These are phyloP conservation scores for Sebastes diploproa DNA, from an alignment of 2,797 vertebrate genomes.

Conservation along the genomic window DNA sequence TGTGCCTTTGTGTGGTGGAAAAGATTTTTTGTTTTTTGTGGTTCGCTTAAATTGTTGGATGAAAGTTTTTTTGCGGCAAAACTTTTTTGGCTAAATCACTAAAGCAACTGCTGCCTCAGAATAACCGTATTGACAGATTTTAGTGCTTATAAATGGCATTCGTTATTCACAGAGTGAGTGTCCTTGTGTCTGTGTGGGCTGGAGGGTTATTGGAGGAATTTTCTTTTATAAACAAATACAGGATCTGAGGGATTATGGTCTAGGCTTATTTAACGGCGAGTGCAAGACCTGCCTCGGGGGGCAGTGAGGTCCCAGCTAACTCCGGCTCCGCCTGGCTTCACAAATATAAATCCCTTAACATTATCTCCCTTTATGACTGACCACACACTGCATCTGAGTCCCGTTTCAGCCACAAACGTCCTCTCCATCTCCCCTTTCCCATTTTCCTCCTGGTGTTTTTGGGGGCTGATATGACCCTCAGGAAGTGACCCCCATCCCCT, in stretches of 20 bases:
- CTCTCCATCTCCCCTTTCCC: conserved; percentile 11
- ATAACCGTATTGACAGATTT: conserved; percentile 37
- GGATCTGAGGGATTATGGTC: conserved; percentile 79
- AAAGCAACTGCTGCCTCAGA: conserved; percentile 26
- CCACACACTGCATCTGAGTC: conserved; percentile 51
- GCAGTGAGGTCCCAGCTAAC: conserved; percentile 57
- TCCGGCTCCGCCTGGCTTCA: conserved; percentile 49
- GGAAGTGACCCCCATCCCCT: conserved; percentile 60
- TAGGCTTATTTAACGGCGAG: conserved; percentile 71
- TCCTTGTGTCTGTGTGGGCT: conserved; percentile 75
- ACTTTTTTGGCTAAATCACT: conserved; percentile 15
- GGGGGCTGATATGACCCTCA: conserved; percentile 38
- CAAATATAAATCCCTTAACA: conserved; percentile 55
- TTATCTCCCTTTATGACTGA: conserved; percentile 66
- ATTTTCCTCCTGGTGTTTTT: conserved; percentile 29
- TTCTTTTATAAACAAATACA: conserved; percentile 78
- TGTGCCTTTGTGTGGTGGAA: conserved; percentile 25
- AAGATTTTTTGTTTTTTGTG: neutral
- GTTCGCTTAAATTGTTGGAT: conserved; percentile 14
- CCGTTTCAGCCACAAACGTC: conserved; percentile 14
- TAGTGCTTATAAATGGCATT: conserved; percentile 27
- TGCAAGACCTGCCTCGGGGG: conserved; percentile 63
- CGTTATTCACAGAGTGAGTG: conserved; percentile 44
- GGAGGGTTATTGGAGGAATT: conserved; percentile 72
- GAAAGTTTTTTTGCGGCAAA: neutral